Conservation (phyloP, 2,888 invertebrate genomes). For the Zygogramma bicolorata region DNA sequence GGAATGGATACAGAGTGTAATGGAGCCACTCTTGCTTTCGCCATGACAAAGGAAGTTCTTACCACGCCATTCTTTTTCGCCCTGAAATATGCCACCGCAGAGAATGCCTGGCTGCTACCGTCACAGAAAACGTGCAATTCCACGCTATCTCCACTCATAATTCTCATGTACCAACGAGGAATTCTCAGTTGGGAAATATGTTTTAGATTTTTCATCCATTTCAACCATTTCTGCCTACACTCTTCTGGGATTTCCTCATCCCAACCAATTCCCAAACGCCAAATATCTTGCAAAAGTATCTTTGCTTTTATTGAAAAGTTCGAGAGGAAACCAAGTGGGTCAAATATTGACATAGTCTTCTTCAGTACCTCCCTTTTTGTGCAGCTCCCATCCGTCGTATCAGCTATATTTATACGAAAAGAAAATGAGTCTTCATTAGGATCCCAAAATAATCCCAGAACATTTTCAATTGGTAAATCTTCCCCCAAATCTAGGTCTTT, state of each 20-base stretch:
- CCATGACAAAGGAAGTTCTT: slow-evolving; percentile 11
- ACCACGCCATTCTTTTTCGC: not conserved
- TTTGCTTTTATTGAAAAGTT: not conserved
- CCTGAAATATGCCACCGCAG: slow-evolving; percentile 23
- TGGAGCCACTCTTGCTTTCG: slow-evolving; percentile 20
- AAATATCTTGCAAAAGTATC: not conserved
- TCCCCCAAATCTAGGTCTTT: not conserved
- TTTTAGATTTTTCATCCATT: not conserved
- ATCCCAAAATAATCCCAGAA: slow-evolving; percentile 20
- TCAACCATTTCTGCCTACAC: not conserved
- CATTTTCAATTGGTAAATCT: not conserved
- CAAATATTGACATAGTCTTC: not conserved
- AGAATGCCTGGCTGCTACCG: slow-evolving; percentile 6
- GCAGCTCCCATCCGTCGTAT: too few species aligned
- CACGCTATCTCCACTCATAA: not conserved
- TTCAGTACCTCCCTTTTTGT: too few species aligned
- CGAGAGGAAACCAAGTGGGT: not conserved
- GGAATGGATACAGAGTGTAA: slow-evolving; percentile 18
- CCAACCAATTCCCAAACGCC: not conserved
- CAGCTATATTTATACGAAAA: too few species aligned
- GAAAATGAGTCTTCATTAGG: not conserved
- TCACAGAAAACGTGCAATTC: slow-evolving; percentile 26
- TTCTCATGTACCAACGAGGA: not conserved
- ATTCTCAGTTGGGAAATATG: not conserved
- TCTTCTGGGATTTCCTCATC: not conserved